phyloP scores from a whole-genome alignment of 2,888 invertebrate genomes.

The Cephus pygmeus region DNA sequence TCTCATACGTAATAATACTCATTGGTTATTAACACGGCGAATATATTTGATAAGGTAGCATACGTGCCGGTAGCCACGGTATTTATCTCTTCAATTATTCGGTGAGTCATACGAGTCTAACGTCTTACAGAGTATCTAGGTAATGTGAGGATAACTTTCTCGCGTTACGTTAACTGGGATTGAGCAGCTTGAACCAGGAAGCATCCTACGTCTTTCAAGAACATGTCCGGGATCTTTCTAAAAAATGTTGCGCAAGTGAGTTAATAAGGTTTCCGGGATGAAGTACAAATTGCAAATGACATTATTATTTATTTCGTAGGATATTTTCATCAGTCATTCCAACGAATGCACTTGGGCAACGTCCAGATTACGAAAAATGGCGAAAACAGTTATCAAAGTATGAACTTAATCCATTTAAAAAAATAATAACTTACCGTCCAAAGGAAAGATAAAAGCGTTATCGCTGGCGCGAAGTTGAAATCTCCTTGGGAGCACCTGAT shows the following conservation, averaged over 20 bases:
- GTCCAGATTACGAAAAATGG: neutral
- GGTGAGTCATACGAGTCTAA: neutral
- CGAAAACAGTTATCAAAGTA: neutral
- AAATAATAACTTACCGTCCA: neutral
- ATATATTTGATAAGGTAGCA: neutral
- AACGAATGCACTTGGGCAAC: neutral
- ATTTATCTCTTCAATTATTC: neutral
- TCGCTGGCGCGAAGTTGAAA: neutral
- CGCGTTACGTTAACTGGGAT: neutral
- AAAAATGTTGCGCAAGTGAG: neutral
- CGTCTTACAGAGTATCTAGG: no score
- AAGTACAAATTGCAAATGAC: neutral
- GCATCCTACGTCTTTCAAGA: neutral
- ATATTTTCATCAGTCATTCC: neutral
- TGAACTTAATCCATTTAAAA: neutral
- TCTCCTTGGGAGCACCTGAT: neutral
- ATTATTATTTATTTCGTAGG: neutral
- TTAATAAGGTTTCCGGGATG: neutral
- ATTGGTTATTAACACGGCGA: neutral
- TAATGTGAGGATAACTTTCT: neutral
- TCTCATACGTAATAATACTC: neutral
- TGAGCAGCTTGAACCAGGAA: neutral
- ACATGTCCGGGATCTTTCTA: neutral
- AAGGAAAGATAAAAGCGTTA: neutral
- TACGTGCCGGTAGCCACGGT: neutral